Conservation (phyloP, 1,140 invertebrate genomes). For the Drosophila seguyi region DNA sequence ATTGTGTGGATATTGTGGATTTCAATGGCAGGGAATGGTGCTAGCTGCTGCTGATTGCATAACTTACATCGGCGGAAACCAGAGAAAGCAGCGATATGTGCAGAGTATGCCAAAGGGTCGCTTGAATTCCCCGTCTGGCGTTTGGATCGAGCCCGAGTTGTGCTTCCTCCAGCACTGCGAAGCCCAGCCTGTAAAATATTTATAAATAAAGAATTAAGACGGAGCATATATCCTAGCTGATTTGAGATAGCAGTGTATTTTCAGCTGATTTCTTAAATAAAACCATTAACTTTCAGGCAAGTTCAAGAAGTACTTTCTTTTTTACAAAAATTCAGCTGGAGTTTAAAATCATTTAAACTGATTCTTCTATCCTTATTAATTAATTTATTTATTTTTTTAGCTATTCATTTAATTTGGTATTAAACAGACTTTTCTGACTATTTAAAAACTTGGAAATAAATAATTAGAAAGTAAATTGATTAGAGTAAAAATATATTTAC, state of each 20-base stretch:
- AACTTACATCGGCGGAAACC: conserved; percentile 85
- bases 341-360: neutral
- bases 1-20: conserved; percentile 1
- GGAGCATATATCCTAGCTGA: neutral
- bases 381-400: neutral
- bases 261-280: neutral
- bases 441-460: neutral
- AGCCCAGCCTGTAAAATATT: conserved; percentile 63
- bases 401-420: no score
- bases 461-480: neutral
- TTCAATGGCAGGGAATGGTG: conserved; percentile 32
- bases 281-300: neutral
- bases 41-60: conserved; percentile 47
- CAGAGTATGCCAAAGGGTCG: conserved; percentile 83
- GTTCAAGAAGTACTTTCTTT: no score
- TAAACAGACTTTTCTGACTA: no score
- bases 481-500: no score
- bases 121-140: conserved; percentile 82
- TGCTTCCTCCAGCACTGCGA: conserved; percentile 83
- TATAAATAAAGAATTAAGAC: neutral
- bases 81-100: conserved; percentile 83
- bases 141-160: conserved; percentile 81
- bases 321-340: neutral
- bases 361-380: no score
- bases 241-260: neutral